Conservation (phyloP, 2,113 vertebrate species). For the Phrynosoma platyrhinos region DNA sequence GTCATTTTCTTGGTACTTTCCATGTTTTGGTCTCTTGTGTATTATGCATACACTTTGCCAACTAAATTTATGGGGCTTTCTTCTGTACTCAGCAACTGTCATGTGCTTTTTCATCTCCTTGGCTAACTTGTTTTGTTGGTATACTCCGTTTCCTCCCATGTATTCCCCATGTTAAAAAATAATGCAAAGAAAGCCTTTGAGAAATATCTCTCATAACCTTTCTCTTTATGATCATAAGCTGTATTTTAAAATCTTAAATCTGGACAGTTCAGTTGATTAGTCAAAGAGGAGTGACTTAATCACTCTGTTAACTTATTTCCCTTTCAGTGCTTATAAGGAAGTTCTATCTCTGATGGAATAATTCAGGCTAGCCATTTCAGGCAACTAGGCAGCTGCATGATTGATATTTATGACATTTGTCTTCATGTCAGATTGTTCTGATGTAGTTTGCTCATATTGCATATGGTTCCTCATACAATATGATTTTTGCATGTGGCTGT, state of each 20-base stretch:
- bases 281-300: background rate
- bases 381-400: too few species aligned
- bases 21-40: constrained; percentile 20
- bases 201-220: background rate
- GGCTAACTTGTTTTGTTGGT: background rate
- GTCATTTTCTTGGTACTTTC: background rate
- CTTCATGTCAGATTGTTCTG: too few species aligned
- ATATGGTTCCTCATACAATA: too few species aligned
- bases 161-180: constrained; percentile 12
- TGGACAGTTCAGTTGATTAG: background rate
- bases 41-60: background rate
- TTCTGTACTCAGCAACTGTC: background rate
- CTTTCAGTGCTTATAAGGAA: too few species aligned
- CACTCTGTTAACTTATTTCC: too few species aligned
- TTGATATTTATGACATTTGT: too few species aligned
- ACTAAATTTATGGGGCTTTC: background rate
- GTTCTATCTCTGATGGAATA: too few species aligned
- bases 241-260: too few species aligned
- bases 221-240: background rate
- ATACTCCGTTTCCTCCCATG: background rate
- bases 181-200: constrained; percentile 5
- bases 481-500: too few species aligned
- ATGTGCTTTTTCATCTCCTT: background rate
- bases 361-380: too few species aligned
- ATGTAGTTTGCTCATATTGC: too few species aligned